Evolutionary conservation across 64 coral and sea anemone genomes (phyloP).

Genomic region (Exaiptasia diaphana): DNA sequence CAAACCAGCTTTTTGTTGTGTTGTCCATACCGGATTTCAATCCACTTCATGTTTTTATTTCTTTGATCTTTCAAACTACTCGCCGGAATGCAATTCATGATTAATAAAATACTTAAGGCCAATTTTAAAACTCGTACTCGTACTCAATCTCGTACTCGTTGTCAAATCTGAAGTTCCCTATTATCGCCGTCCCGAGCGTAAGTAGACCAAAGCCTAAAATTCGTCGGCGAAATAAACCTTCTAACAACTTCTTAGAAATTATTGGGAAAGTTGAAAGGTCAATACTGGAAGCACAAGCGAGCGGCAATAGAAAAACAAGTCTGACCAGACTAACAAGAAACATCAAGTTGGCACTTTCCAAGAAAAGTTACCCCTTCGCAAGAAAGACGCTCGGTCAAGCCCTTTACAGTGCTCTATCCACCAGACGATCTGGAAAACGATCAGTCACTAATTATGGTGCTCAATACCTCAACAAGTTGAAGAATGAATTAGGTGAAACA

Average conservation of each 20-base stretch:
- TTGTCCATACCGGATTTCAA: too few relatives aligned
- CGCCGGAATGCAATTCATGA: too few relatives aligned
- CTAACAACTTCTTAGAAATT: constrained; percentile 66
- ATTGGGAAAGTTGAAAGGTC: constrained; percentile 61
- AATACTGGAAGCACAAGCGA: constrained; percentile 36
- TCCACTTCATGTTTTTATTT: too few relatives aligned
- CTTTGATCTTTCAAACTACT: too few relatives aligned
- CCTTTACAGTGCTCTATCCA: constrained; percentile 7
- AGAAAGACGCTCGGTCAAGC: constrained; percentile 43
- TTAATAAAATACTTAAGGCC: too few relatives aligned
- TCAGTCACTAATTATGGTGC: background rate
- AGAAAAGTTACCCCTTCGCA: constrained; percentile 56
- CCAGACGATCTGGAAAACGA: constrained; percentile 17
- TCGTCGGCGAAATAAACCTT: constrained; percentile 23
- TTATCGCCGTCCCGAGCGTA: too few relatives aligned
- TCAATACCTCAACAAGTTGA: constrained; percentile 30
- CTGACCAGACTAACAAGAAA: constrained; percentile 15
- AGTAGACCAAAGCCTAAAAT: background rate
- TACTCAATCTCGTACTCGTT: too few relatives aligned
- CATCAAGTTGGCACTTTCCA: constrained; percentile 42
- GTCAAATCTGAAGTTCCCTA: too few relatives aligned
- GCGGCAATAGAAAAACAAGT: background rate
- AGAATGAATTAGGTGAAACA: constrained; percentile 38
- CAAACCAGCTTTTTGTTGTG: too few relatives aligned
- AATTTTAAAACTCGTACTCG: too few relatives aligned